Percentiles rank a stretch among this genome's conserved stretches.
Conservation (phyloP, 2,113 vertebrate species). For the Salvelinus fontinalis region DNA sequence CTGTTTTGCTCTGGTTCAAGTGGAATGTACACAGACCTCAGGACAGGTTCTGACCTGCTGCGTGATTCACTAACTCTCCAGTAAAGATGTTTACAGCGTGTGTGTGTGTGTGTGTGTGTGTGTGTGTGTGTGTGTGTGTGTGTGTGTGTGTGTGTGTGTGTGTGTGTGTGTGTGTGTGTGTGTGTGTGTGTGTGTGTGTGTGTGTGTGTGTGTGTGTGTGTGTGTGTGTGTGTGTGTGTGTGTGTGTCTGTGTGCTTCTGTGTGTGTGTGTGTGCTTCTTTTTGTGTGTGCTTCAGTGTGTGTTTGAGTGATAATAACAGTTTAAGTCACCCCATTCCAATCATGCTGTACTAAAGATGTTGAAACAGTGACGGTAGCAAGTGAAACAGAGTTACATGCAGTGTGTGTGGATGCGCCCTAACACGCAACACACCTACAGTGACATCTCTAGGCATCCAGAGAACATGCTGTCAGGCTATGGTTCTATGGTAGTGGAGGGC, state of each 20-base stretch:
- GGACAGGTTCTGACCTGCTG: conserved; percentile 55
- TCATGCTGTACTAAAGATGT: conserved; percentile 28
- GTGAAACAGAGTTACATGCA: conserved; percentile 24
- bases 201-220: conserved; percentile 10
- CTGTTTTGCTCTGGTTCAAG: neutral
- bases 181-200: no score
- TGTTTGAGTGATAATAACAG: conserved; percentile 14
- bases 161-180: neutral
- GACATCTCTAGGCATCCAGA: neutral
- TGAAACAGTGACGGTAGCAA: conserved; percentile 21
- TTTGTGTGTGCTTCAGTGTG: neutral
- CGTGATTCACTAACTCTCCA: conserved; percentile 41
- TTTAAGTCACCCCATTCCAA: conserved; percentile 1
- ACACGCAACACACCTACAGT: neutral
- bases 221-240: no score
- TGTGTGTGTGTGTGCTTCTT: neutral
- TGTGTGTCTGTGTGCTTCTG: conserved; percentile 4
- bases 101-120: no score
- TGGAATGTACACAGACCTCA: neutral
- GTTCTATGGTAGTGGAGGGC: neutral
- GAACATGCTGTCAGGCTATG: neutral
- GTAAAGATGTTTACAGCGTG: conserved; percentile 38
- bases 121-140: no score
- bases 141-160: no score
- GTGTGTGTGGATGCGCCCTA: conserved; percentile 11